Percentiles rank a stretch among this genome's conserved stretches.
phyloP scores from a whole-genome alignment of 2,113 vertebrate genomes.

The Astur gentilis region DNA sequence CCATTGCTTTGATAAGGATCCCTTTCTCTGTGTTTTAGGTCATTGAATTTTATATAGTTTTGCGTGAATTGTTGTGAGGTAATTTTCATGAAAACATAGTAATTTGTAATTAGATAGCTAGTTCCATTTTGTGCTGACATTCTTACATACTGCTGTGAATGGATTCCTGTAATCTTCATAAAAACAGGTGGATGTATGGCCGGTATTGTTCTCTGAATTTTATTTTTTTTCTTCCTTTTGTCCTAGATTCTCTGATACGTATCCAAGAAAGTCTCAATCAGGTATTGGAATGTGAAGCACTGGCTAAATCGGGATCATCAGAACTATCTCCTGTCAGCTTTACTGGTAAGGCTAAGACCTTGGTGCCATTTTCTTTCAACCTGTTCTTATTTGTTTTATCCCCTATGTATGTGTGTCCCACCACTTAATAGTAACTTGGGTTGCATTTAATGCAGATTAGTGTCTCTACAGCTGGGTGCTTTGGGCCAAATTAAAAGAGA shows the following conservation, averaged over 20 bases:
- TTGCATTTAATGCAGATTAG: neutral
- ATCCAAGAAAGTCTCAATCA: constrained; percentile 80
- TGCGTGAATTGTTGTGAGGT: neutral
- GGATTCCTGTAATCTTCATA: neutral
- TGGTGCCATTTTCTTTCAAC: neutral
- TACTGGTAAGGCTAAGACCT: constrained; percentile 71
- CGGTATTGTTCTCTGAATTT: neutral
- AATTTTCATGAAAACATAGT: neutral
- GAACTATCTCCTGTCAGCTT: constrained; percentile 68
- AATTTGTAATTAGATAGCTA: neutral
- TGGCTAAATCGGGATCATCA: constrained; percentile 62
- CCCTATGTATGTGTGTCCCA: neutral
- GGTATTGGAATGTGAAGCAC: constrained; percentile 75
- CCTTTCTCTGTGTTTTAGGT: neutral
- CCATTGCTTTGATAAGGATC: neutral
- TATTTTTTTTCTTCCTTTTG: neutral
- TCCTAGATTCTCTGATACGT: constrained; percentile 86
- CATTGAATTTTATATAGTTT: neutral
- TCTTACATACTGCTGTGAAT: neutral
- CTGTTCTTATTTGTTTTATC: neutral
- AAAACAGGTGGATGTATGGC: neutral
- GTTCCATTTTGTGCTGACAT: neutral
- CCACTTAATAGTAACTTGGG: neutral
- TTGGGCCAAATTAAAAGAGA: neutral
- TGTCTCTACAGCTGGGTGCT: neutral